Percentiles rank a stretch among this genome's conserved stretches.
Evolutionary conservation across 2,888 invertebrate species (phyloP).

Genomic region (Stegana nigrithorax): DNA sequence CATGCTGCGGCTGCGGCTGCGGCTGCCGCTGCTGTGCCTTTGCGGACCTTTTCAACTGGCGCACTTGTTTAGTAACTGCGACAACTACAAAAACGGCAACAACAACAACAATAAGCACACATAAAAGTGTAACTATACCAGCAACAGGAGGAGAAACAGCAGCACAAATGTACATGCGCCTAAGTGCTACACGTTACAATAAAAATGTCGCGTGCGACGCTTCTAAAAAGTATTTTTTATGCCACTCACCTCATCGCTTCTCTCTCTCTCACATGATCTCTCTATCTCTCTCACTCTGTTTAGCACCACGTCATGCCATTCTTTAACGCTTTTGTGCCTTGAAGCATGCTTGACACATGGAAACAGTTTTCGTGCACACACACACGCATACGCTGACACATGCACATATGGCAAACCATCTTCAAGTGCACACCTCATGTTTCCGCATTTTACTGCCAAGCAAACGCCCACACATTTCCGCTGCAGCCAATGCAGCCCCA

Average conservation of each 20-base stretch:
- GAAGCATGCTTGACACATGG: conserved; percentile 50
- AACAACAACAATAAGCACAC: conserved; percentile 4
- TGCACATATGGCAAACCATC: not conserved
- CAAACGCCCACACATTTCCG: conserved; percentile 6
- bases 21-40: conserved; percentile 1
- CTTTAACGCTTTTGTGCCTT: conserved; percentile 5
- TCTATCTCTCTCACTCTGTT: not conserved
- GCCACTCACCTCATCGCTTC: not conserved
- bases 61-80: conserved; percentile 16
- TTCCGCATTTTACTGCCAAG: not conserved
- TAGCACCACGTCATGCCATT: too few relatives aligned
- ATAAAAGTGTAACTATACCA: not conserved
- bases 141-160: not conserved
- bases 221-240: not conserved
- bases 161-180: not conserved
- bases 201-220: conserved; percentile 9
- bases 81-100: conserved; percentile 2
- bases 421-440: not conserved
- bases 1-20: too few relatives aligned
- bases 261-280: not conserved
- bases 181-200: not conserved
- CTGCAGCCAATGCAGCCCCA: not conserved
- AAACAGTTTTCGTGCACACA: conserved; percentile 50
- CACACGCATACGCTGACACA: too few relatives aligned
- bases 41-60: conserved; percentile 11